These are phyloP conservation scores for Ericerus pela DNA, from an alignment of 1,140 invertebrate species.

Conservation along the genomic window DNA sequence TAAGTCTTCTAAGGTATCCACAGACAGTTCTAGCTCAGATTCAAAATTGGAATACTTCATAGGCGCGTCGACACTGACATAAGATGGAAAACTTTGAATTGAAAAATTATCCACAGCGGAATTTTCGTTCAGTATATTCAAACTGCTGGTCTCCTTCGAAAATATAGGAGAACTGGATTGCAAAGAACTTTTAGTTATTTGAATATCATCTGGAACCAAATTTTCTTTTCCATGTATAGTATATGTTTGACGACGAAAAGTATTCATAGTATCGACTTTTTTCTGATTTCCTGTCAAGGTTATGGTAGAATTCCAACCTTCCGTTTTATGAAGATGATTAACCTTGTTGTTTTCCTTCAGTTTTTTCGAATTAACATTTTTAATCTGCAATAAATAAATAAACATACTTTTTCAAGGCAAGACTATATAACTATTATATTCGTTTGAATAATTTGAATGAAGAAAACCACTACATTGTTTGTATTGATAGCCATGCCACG, in stretches of 20 bases:
- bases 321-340: no score
- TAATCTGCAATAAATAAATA: no score
- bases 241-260: slow-evolving; percentile 8
- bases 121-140: no score
- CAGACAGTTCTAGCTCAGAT: neutral
- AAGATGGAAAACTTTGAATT: neutral
- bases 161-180: neutral
- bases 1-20: no score
- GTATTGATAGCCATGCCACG: neutral
- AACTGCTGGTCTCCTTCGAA: no score
- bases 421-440: no score
- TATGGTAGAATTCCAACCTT: neutral
- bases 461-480: no score
- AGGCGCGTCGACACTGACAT: neutral
- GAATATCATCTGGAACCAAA: neutral
- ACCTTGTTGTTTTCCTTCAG: neutral
- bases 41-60: slow-evolving; percentile 3
- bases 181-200: neutral
- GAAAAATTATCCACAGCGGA: neutral
- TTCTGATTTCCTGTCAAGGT: neutral
- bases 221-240: slow-evolving; percentile 14
- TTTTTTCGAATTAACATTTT: no score
- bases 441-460: no score
- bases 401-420: no score
- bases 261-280: neutral